These are phyloP conservation scores for Hesperophylax magnus DNA, from an alignment of 1,140 invertebrate genomes.

Conservation along the genomic window DNA sequence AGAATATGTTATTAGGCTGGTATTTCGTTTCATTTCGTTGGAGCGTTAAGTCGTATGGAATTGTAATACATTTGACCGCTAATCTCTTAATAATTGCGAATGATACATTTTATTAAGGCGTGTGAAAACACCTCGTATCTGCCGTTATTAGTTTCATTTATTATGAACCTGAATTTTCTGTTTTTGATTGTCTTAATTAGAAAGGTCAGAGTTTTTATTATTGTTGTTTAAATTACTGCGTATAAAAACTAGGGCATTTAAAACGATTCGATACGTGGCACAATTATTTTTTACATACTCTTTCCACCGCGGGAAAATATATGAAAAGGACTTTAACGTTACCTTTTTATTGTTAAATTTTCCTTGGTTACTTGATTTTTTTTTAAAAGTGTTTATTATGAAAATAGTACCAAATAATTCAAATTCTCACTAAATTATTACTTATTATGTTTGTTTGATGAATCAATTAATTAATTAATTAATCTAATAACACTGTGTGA, in stretches of 20 bases:
- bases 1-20: neutral
- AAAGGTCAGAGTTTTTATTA: neutral
- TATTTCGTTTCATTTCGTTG: neutral
- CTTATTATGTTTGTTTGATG: no score
- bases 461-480: no score
- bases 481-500: no score
- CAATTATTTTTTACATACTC: neutral
- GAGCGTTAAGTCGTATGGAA: conserved; percentile 1
- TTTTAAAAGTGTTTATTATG: neutral
- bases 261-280: neutral
- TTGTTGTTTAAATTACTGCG: neutral
- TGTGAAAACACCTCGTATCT: neutral
- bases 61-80: neutral
- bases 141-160: neutral
- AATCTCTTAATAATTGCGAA: neutral
- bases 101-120: conserved; percentile 1
- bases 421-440: neutral
- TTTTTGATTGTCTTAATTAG: neutral
- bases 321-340: neutral
- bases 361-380: neutral
- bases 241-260: neutral
- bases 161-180: neutral
- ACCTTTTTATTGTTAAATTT: neutral
- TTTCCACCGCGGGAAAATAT: neutral
- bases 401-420: no score